phyloP scores from a whole-genome alignment of 2,888 invertebrate species.

The Microchrysa polita region DNA sequence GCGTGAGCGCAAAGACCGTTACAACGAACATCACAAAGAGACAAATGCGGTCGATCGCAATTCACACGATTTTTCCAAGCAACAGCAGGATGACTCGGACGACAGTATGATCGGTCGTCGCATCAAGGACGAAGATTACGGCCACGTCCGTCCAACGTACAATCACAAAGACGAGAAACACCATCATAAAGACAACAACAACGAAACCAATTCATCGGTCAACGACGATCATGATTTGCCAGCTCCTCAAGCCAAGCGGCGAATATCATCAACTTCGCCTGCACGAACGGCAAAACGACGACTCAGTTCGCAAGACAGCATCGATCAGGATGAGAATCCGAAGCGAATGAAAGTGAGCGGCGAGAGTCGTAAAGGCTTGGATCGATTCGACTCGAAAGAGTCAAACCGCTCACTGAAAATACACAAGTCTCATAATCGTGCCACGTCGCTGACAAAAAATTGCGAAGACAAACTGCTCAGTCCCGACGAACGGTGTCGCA shows the following conservation, averaged over 20 bases:
- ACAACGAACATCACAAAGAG: slow-evolving; percentile 22
- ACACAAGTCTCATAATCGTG: slow-evolving; percentile 53
- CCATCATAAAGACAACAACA: slow-evolving; percentile 52
- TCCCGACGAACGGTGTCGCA: slow-evolving; percentile 54
- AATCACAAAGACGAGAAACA: slow-evolving; percentile 47
- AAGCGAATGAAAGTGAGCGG: slow-evolving; percentile 64
- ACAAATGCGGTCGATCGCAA: slow-evolving; percentile 18
- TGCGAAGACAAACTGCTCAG: slow-evolving; percentile 56
- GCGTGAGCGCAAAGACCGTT: slow-evolving; percentile 58
- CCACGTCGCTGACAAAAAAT: slow-evolving; percentile 46
- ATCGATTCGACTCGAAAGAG: slow-evolving; percentile 79
- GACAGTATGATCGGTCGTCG: slow-evolving; percentile 32
- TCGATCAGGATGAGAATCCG: slow-evolving; percentile 57
- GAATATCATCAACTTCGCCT: slow-evolving; percentile 57
- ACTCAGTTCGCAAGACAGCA: slow-evolving; percentile 79
- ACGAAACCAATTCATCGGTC: slow-evolving; percentile 55
- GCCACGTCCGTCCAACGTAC: slow-evolving; percentile 48
- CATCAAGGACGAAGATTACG: slow-evolving; percentile 48
- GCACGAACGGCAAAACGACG: slow-evolving; percentile 70
- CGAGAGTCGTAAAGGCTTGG: slow-evolving; percentile 67
- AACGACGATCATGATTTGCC: slow-evolving; percentile 31
- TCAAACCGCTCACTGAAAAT: slow-evolving; percentile 56
- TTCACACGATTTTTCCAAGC: slow-evolving; percentile 49
- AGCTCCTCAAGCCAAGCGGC: slow-evolving; percentile 49
- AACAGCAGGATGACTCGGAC: slow-evolving; percentile 47